phyloP scores from a whole-genome alignment of 2,113 vertebrate genomes.

The Pseudorhombus dupliciocellatus region DNA sequence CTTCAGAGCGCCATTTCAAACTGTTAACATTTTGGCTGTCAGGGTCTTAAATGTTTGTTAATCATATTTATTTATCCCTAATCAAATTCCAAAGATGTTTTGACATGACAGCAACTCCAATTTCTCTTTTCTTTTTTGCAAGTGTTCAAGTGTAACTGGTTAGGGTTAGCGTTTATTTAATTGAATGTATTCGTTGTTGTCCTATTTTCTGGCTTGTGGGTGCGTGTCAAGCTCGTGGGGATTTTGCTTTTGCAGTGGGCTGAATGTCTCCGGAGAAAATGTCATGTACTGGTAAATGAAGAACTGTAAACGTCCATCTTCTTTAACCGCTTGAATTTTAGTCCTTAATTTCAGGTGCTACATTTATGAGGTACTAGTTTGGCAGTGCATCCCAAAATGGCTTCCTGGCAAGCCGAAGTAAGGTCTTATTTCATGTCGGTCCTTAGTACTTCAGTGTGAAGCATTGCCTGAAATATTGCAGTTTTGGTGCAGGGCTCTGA shows the following conservation, averaged over 20 bases:
- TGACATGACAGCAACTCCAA: not conserved
- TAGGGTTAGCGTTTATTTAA: not conserved
- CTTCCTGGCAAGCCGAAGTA: not conserved
- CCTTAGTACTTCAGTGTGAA: not conserved
- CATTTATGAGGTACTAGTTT: not conserved
- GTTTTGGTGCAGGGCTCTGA: slow-evolving; percentile 11
- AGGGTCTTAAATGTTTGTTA: not conserved
- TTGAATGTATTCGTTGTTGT: not conserved
- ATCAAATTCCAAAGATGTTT: slow-evolving; percentile 47
- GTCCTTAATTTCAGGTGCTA: not conserved
- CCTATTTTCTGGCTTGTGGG: not conserved
- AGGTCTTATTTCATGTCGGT: not conserved
- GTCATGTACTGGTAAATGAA: not conserved
- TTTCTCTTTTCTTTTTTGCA: not conserved
- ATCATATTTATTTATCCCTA: slow-evolving; percentile 58
- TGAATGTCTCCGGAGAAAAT: not conserved
- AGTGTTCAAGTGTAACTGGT: not conserved
- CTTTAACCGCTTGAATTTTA: not conserved
- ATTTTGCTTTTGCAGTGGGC: slow-evolving; percentile 5
- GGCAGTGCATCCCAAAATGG: not conserved
- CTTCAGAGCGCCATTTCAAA: not conserved
- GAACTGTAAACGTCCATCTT: slow-evolving; percentile 15
- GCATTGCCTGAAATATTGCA: not conserved
- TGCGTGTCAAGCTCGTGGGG: not conserved
- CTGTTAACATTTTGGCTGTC: slow-evolving; percentile 10